Base-by-base conservation (phyloP, 1,140 invertebrate genomes). In the Araneus ventricosus region DNA sequence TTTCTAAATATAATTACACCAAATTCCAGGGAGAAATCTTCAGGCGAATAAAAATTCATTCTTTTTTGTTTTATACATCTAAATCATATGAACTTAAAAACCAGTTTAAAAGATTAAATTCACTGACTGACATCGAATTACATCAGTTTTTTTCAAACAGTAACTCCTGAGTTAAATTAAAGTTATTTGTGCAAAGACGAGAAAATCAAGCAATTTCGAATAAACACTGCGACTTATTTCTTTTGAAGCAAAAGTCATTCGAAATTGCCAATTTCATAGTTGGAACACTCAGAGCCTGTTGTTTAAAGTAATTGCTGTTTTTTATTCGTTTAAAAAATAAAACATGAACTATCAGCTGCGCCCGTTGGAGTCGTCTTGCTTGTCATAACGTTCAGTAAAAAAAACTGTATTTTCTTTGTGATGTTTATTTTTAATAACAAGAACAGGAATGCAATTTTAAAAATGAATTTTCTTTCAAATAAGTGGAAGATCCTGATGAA, bases 261-360 rank as follows among this genome's bases (percentile, higher is more conserved):
- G 27, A 70, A 70, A 70, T 70, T 70, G 63, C 63, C n/a, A 70
- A 70, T 70, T 30, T 70, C 24, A 30, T 27, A 70, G 63, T 70
- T 0, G 24, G 5, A 4, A 30, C n/a, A 7, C 27, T 27, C 27
- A 14, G 10, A 8, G n/a, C 14, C 10, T n/a, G 10, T 70, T 70
- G 63, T 30, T 70, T 14, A 2, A 8, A 8, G 10, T 70, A 70
- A 70, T 70, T 70, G 63, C 63, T 27, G 7, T 70, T 70, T 70
- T 34, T 70, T 27, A 30, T 3, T 10, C 24, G 10, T 70, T n/a
- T 30, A 27, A 30, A 30, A 70, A 70, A 70, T 70, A 70, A 70
- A 70, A 67, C 6, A 70, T 14, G 63, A 30, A 30, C 20, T 70
- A 8, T 70, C 63, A 34, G n/a, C 8, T 70, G 24, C 24, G 0